Conservation (phyloP, 2,888 invertebrate species). For the Stomorhina lunata region DNA sequence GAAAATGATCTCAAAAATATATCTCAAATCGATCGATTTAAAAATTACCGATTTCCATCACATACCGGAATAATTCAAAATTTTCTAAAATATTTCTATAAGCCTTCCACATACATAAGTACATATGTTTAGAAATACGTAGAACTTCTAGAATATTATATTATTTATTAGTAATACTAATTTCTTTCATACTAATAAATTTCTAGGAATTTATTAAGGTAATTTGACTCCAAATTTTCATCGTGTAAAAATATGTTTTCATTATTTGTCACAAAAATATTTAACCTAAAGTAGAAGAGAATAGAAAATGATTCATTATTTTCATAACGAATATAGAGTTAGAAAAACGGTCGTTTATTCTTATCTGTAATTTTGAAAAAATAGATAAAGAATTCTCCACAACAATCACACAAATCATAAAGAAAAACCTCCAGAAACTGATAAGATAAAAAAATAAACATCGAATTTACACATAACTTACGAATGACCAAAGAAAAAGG, state of each 20-base stretch:
- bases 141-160: too few relatives aligned
- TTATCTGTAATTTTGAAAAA: constrained; percentile 57
- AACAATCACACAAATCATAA: neutral
- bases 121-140: too few relatives aligned
- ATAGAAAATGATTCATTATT: constrained; percentile 19
- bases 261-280: constrained; percentile 29
- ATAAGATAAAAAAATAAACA: constrained; percentile 59
- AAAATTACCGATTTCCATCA: too few relatives aligned
- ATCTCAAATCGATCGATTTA: too few relatives aligned
- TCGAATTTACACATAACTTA: neutral
- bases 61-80: too few relatives aligned
- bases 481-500: neutral
- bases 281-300: neutral
- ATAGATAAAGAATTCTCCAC: constrained; percentile 49
- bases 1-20: too few relatives aligned
- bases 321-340: constrained; percentile 35
- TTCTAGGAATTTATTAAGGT: neutral
- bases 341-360: constrained; percentile 35
- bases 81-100: too few relatives aligned
- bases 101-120: too few relatives aligned
- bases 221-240: neutral
- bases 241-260: neutral
- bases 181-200: neutral
- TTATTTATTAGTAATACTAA: too few relatives aligned
- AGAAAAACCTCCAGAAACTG: constrained; percentile 33